Base-by-base conservation (phyloP, 2,113 vertebrate species). In the Strix aluco region DNA sequence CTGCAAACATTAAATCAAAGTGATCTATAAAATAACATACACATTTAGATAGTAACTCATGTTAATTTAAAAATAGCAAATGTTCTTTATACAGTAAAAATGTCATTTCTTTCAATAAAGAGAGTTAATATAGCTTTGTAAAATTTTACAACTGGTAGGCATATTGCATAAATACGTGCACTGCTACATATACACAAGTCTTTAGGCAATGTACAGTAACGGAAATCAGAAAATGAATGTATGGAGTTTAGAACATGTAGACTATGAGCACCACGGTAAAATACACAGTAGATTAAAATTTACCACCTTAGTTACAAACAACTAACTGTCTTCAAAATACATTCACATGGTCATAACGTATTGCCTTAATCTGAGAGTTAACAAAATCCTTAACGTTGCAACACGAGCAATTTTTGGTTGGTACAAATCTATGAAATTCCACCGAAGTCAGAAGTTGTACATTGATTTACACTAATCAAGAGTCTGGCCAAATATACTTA, bases 71-170 rank as follows among this genome's bases (percentile, higher is more conserved):
- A 96, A 73, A 82, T 81, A 92, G n/a, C 34, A 85, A 46, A 44
- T 89, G 6, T 71, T 72, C 73, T 94, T 88, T 75, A 71, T 13
- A 88, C 21, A 88, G 38, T 61, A 90, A 91, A 97, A 96, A 80
- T 15, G 23, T 55, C 52, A 92, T 86, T 90, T 67, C 71, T 95
- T 94, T 92, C 86, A 83, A 91, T 78, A 95, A 81, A 77, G 90
- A 66, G 66, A 73, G 25, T 79, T 90, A 75, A 73, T 78, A 86
- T 26, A 95, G 65, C 42, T 55, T 26, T 47, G 69, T 62, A 92
- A 69, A 84, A 72, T 69, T 91, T 83, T 92, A 94, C 91, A 96
- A 1, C 27, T 22, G 91, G 51, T 55, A 55, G 78, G 32, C 47
- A 77, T 66, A 84, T 71, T 94, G 67, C 75, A 81, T 92, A 85